Percentiles rank a stretch among this genome's conserved stretches.
Conservation (phyloP, 2,797 vertebrate species). For the Cirrhinus mrigala region DNA sequence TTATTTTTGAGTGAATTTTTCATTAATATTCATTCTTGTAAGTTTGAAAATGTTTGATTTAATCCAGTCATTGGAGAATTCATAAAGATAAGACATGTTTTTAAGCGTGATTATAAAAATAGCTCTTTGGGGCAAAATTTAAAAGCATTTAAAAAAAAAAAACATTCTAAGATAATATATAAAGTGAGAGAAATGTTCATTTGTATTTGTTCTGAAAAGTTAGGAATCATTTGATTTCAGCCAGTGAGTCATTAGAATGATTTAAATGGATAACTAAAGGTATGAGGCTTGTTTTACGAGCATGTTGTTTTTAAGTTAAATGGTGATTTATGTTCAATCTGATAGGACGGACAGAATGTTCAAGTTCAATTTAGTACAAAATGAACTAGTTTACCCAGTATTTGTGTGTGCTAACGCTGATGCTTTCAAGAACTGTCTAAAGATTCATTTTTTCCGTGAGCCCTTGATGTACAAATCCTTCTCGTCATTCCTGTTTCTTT, state of each 20-base stretch:
- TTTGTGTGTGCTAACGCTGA: background rate
- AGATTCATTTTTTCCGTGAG: background rate
- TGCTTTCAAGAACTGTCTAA: background rate
- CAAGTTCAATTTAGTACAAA: background rate
- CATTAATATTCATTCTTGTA: background rate
- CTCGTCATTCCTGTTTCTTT: background rate
- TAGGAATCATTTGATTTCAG: background rate
- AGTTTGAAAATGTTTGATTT: background rate
- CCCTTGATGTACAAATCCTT: background rate
- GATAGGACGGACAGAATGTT: too few relatives aligned
- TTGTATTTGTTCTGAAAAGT: background rate
- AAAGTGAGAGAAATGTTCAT: background rate
- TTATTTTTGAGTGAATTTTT: background rate
- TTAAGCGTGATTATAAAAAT: background rate
- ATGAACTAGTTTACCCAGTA: background rate
- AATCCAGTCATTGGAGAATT: background rate
- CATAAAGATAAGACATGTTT: background rate
- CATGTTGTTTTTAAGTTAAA: background rate
- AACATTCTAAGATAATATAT: background rate
- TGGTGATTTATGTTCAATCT: background rate
- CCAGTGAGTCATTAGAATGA: background rate
- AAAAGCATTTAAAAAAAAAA: background rate
- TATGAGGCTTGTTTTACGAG: background rate
- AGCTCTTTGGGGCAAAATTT: background rate
- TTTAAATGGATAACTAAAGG: background rate